phyloP scores from a whole-genome alignment of 2,888 invertebrate species.

The Synergus gifuensis region DNA sequence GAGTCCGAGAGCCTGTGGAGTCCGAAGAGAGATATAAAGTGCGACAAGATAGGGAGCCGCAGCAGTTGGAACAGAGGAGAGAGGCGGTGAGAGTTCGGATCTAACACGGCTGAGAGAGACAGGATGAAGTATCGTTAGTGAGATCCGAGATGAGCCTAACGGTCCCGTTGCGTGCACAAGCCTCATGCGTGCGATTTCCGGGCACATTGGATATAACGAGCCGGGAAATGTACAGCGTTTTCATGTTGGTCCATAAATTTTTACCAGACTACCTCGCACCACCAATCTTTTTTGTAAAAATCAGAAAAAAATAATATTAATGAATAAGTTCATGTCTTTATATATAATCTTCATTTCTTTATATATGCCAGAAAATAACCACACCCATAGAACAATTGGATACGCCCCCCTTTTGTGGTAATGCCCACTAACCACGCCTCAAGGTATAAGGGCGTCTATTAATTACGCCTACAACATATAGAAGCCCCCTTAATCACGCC shows the following conservation, averaged over 20 bases:
- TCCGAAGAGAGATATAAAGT: conserved; percentile 43
- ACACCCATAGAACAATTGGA: not conserved
- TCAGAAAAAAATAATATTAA: not conserved
- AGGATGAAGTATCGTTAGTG: conserved; percentile 53
- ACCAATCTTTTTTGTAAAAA: not conserved
- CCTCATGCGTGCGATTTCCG: conserved; percentile 65
- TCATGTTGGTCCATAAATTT: not conserved
- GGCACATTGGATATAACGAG: conserved; percentile 58
- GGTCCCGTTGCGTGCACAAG: conserved; percentile 67
- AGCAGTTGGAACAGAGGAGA: conserved; percentile 45
- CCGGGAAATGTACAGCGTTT: conserved; percentile 1
- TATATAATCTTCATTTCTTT: too few species aligned
- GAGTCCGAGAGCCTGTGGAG: conserved; percentile 36
- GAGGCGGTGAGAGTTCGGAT: conserved; percentile 42
- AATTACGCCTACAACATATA: too few species aligned
- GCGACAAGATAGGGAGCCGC: conserved; percentile 36
- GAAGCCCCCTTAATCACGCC: too few species aligned
- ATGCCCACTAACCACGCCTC: too few species aligned
- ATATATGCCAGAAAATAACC: not conserved
- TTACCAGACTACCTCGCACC: not conserved
- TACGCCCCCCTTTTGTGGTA: too few species aligned
- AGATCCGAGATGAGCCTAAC: conserved; percentile 56
- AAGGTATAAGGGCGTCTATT: too few species aligned
- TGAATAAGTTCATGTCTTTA: not conserved
- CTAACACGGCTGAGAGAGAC: conserved; percentile 27